Evolutionary conservation across 2,888 invertebrate genomes (phyloP), one percentile per base, ranked within the genome.

Genomic region (Agrilus biguttatus): DNA sequence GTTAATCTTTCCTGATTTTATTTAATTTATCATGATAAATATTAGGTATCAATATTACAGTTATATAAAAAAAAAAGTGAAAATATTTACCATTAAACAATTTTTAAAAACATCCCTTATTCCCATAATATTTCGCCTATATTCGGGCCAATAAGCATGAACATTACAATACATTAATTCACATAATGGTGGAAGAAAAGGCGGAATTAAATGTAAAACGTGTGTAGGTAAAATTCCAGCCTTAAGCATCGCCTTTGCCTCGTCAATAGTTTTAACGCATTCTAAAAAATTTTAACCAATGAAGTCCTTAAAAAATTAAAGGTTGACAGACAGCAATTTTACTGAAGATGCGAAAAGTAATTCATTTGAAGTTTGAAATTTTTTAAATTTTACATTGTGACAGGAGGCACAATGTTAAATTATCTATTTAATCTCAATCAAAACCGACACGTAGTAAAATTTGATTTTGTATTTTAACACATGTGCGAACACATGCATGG

Each of bases 151-250:
- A 28, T 54, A 51, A 36, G 40, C 36, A 8, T 54, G 50, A 6
- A 65, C 61, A 40, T 61, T 54, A 43, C 61, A 64, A 46, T 64
- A 65, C n/a, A 62, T 45, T 14, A 62, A 42, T 36, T 65, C 57
- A 17, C 52, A 53, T 21, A 66, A 42, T 21, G 56, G 51, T 1
- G 62, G 63, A 32, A 57, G 53, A 48, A 58, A 62, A 4, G 63
- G 58, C 6, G 62, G 55, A 38, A 67, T 59, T n/a, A 73, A 55
- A 47, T 71, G 66, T 17, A 74, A 54, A n/a, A 70, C 69, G 45
- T 73, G 72, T 2, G 72, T 70, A 2, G 74, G 73, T 41, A 71
- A 54, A 40, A 74, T 64, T 3, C 72, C 73, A 4, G 53, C 48
- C 34, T 62, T 61, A 34, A 70, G 56, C 21, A 74, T 53, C 33